These are phyloP conservation scores for Cyclina sinensis DNA, from an alignment of 1,140 invertebrate genomes.

Conservation along the genomic window DNA sequence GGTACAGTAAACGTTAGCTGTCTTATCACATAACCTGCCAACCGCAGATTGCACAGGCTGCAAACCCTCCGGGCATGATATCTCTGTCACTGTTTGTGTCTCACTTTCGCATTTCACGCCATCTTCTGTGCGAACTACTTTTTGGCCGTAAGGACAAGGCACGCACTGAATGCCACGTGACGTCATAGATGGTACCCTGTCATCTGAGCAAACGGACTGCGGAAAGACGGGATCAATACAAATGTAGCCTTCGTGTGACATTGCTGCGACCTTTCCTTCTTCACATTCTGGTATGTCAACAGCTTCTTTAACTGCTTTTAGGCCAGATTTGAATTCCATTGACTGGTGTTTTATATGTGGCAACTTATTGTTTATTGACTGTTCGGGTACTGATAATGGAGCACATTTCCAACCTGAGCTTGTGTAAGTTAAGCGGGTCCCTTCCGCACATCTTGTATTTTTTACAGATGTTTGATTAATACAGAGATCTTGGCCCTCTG, in stretches of 20 bases:
- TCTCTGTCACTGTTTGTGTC: background rate
- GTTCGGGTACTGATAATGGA: background rate
- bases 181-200: conserved; percentile 2
- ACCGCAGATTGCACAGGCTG: background rate
- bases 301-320: background rate
- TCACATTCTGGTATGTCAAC: background rate
- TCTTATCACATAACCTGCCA: background rate
- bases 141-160: conserved; percentile 22
- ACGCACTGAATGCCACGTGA: background rate
- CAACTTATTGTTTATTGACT: background rate
- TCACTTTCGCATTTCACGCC: background rate
- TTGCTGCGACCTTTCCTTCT: conserved; percentile 16
- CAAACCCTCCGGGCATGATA: conserved; percentile 10
- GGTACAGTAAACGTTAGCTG: too few species aligned
- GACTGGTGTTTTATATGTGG: background rate
- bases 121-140: background rate
- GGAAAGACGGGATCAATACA: conserved; percentile 45
- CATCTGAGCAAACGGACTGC: background rate
- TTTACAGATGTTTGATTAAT: background rate
- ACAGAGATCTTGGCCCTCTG: background rate
- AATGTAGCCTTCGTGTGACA: background rate
- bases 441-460: background rate
- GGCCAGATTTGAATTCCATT: background rate
- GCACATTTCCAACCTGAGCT: background rate
- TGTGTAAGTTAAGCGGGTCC: background rate